Percentiles rank a stretch among this genome's conserved stretches.
Conservation (phyloP, 2,113 vertebrate species). For the Sylvia atricapilla region DNA sequence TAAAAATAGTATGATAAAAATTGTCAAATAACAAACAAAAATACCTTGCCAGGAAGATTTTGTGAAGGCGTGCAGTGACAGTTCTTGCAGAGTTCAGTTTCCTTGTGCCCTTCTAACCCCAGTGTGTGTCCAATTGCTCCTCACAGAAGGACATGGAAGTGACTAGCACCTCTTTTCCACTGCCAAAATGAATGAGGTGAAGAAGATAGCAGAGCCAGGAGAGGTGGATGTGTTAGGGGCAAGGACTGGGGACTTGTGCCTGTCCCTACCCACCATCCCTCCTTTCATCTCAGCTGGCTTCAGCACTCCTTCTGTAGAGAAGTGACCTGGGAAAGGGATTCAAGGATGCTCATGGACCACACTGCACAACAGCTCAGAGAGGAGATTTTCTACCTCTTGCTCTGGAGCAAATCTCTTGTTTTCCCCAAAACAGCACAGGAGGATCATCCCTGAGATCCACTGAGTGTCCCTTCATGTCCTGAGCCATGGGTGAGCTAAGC, state of each 20-base stretch:
- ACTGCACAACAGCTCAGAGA: not conserved
- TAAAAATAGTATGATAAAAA: not conserved
- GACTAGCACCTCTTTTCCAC: not conserved
- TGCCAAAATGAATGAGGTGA: not conserved
- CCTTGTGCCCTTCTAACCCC: fast-evolving
- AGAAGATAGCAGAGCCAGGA: not conserved
- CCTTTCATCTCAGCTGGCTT: not conserved
- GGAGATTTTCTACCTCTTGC: not conserved
- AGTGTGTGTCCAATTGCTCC: fast-evolving
- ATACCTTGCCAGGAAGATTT: not conserved
- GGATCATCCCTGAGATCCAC: fast-evolving
- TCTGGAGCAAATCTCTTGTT: not conserved
- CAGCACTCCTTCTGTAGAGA: fast-evolving
- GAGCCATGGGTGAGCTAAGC: fast-evolving
- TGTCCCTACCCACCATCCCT: not conserved
- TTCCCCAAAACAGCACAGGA: not conserved
- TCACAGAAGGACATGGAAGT: not conserved
- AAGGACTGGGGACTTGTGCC: fast-evolving
- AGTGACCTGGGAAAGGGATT: not conserved
- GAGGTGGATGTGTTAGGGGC: not conserved
- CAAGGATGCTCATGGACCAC: not conserved
- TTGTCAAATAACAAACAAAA: not conserved
- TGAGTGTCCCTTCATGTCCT: fast-evolving
- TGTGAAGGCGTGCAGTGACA: not conserved
- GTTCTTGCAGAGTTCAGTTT: not conserved